Conservation (phyloP, 2,113 vertebrate genomes). For the Muntiacus reevesi region DNA sequence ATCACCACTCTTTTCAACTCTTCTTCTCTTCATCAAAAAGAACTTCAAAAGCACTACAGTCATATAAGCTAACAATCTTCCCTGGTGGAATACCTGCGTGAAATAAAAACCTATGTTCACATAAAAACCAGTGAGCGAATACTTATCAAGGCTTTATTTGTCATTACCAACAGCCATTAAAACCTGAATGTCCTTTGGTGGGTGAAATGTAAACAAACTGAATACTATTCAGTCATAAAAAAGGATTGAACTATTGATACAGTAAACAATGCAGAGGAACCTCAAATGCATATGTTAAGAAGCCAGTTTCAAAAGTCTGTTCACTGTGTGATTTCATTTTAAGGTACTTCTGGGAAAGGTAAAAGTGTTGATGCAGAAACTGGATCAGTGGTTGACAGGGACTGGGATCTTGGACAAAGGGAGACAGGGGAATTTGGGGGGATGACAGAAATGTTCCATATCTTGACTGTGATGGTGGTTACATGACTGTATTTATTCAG, state of each 20-base stretch:
- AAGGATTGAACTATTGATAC: neutral
- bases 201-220: neutral
- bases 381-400: neutral
- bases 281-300: neutral
- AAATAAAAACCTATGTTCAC: neutral
- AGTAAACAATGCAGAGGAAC: neutral
- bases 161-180: neutral
- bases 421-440: neutral
- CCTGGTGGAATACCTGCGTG: neutral
- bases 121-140: neutral
- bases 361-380: neutral
- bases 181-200: neutral
- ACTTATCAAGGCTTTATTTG: neutral
- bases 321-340: neutral
- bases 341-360: conserved; percentile 11
- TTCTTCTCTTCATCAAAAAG: neutral
- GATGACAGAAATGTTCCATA: neutral
- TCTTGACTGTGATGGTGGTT: neutral
- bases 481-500: neutral
- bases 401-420: neutral
- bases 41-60: neutral
- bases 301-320: neutral
- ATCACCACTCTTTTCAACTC: neutral
- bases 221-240: neutral
- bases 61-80: neutral